Percentiles rank a stretch among this genome's conserved stretches.
phyloP scores from a whole-genome alignment of 2,797 vertebrate genomes.

The Anguilla marmorata region DNA sequence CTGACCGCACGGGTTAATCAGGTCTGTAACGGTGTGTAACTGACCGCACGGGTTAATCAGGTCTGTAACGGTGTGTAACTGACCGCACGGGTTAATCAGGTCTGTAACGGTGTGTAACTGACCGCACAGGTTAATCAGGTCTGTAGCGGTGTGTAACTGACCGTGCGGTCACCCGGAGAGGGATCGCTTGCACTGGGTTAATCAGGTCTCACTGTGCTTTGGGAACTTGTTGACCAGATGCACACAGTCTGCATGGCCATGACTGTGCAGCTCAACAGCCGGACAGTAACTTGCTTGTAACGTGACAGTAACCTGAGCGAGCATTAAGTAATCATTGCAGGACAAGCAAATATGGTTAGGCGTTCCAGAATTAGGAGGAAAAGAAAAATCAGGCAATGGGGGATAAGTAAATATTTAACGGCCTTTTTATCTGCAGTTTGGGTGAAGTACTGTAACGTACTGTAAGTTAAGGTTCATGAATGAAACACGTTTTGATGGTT shows the following conservation, averaged over 20 bases:
- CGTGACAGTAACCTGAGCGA: no score
- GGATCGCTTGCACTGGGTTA: neutral
- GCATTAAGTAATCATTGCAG: neutral
- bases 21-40: no score
- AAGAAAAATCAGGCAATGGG: neutral
- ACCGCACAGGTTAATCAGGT: no score
- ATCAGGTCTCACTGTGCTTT: neutral
- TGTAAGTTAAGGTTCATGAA: no score
- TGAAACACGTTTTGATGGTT: neutral
- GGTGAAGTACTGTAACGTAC: no score
- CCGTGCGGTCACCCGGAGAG: neutral
- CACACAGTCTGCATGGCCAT: neutral
- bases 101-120: no score
- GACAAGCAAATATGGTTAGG: neutral
- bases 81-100: no score
- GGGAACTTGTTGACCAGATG: neutral
- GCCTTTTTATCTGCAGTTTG: no score
- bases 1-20: no score
- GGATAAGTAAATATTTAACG: neutral
- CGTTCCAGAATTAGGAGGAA: neutral
- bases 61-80: no score
- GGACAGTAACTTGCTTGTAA: neutral
- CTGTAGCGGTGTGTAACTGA: no score
- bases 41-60: no score
- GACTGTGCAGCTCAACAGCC: neutral